phyloP scores from a whole-genome alignment of 2,797 vertebrate genomes.

The Eurystomus glaucurus region DNA sequence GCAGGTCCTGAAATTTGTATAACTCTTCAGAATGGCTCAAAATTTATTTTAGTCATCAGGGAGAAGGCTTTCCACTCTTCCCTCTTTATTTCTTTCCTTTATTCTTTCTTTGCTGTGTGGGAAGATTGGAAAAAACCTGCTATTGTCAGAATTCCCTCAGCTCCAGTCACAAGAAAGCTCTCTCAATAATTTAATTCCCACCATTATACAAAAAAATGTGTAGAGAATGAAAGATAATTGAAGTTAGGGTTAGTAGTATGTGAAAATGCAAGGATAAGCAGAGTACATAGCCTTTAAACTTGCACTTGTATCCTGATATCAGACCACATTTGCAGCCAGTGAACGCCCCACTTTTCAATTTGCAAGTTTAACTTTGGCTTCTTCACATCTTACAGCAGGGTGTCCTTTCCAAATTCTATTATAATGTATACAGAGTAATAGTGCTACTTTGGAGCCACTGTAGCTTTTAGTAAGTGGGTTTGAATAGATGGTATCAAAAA shows the following conservation, averaged over 20 bases:
- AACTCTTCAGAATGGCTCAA: background rate
- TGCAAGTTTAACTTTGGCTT: background rate
- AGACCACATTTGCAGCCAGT: background rate
- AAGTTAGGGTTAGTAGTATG: background rate
- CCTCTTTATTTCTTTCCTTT: background rate
- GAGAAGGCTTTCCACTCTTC: background rate
- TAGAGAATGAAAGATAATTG: background rate
- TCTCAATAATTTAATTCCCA: background rate
- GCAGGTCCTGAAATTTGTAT: background rate
- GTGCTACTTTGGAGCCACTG: background rate
- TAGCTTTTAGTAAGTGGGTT: background rate
- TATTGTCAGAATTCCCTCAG: background rate
- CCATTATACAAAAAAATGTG: background rate
- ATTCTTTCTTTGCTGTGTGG: background rate
- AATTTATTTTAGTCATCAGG: slow-evolving; percentile 1
- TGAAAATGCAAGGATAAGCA: background rate
- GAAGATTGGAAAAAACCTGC: background rate
- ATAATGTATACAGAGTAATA: background rate
- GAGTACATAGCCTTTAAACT: background rate
- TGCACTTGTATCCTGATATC: background rate
- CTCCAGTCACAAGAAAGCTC: background rate
- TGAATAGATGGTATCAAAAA: slow-evolving; percentile 18
- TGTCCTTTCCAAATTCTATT: background rate
- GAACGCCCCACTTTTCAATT: background rate
- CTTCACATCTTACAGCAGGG: background rate